phyloP scores from a whole-genome alignment of 1,140 invertebrate species.

The Chymomyza costata region DNA sequence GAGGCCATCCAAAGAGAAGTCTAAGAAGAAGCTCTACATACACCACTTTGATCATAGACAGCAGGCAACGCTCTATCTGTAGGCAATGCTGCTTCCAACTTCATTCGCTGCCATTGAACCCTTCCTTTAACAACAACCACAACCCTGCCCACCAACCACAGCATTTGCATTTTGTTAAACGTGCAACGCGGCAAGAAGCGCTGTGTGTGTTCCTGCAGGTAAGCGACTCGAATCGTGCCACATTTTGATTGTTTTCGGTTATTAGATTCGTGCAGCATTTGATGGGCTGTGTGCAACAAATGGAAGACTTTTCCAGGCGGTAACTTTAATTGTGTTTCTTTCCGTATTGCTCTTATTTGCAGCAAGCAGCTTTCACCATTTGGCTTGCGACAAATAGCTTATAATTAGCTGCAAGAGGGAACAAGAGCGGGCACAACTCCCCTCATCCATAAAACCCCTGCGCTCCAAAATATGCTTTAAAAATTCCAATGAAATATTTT shows the following conservation, averaged over 20 bases:
- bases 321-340: too few relatives aligned
- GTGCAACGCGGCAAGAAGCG: slow-evolving; percentile 16
- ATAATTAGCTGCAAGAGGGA: slow-evolving; percentile 67
- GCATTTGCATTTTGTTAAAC: slow-evolving; percentile 24
- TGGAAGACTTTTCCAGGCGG: too few relatives aligned
- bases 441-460: slow-evolving; percentile 31
- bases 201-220: slow-evolving; percentile 71
- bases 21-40: slow-evolving; percentile 77
- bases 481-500: slow-evolving; percentile 68
- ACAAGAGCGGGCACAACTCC: slow-evolving; percentile 4
- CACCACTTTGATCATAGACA: slow-evolving; percentile 75
- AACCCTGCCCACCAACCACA: slow-evolving; percentile 33
- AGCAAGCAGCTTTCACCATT: slow-evolving; percentile 56
- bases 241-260: slow-evolving; percentile 63
- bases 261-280: slow-evolving; percentile 62
- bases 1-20: slow-evolving; percentile 79
- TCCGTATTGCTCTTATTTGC: slow-evolving; percentile 21
- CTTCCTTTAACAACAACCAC: slow-evolving; percentile 33
- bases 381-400: slow-evolving; percentile 69
- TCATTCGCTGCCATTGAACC: slow-evolving; percentile 64
- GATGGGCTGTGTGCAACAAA: slow-evolving; percentile 15
- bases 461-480: slow-evolving; percentile 59
- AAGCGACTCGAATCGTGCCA: slow-evolving; percentile 67
- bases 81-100: slow-evolving; percentile 59
- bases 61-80: slow-evolving; percentile 74